Percentiles rank a stretch among this genome's conserved stretches.
Evolutionary conservation across 37 sponge, comb jelly and placozoan genomes (phyloP).

Genomic region (Spongilla lacustris): DNA sequence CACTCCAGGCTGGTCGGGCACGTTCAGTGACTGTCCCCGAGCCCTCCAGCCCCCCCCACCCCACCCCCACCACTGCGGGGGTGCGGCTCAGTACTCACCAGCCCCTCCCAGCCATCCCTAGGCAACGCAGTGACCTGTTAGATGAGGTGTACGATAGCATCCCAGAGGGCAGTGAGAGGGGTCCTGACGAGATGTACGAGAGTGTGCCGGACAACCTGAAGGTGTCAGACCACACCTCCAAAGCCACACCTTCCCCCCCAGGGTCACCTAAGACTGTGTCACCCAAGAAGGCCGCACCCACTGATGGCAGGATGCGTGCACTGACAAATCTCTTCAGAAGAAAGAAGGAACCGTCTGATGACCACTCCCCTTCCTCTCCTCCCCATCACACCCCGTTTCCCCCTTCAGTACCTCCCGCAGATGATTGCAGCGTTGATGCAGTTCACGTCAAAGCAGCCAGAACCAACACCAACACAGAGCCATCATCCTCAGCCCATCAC

Average conservation of each 20-base stretch:
- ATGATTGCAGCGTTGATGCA: conserved; percentile 6
- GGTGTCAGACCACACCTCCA: neutral
- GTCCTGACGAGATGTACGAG: conserved; percentile 66
- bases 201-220: conserved; percentile 49
- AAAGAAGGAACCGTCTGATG: neutral
- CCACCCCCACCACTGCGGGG: neutral
- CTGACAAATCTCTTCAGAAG: neutral
- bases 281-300: conserved; percentile 7
- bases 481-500: neutral
- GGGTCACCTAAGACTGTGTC: conserved; percentile 13
- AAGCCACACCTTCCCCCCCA: neutral
- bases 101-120: conserved; percentile 45
- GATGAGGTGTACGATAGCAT: conserved; percentile 46
- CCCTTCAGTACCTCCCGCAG: conserved; percentile 11
- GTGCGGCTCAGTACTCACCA: neutral
- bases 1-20: neutral
- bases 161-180: conserved; percentile 18
- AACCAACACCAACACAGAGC: no score
- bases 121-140: neutral
- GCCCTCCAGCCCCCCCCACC: neutral
- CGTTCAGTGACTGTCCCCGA: neutral
- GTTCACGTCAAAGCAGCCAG: neutral
- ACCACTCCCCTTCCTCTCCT: conserved; percentile 21
- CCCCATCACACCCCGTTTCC: conserved; percentile 11
- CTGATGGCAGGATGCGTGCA: neutral